Percentiles rank a stretch among this genome's conserved stretches.
These are phyloP conservation scores for Hemiprocne comata DNA, from an alignment of 2,113 vertebrate species.

Conservation along the genomic window DNA sequence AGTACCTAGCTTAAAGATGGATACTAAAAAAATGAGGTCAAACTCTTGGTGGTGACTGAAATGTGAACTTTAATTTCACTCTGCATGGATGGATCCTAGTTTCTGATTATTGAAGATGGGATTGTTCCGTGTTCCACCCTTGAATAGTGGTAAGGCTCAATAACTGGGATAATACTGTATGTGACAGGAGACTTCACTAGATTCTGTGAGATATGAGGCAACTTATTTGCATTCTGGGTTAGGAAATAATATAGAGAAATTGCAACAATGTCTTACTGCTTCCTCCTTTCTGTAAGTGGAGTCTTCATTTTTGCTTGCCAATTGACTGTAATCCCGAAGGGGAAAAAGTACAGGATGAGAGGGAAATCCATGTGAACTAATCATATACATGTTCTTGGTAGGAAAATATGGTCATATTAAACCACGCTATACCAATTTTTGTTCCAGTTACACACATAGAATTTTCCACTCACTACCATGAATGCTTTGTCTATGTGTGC, in stretches of 20 bases:
- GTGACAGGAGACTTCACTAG: background rate
- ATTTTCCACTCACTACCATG: conserved; percentile 27
- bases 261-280: background rate
- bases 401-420: conserved; percentile 7
- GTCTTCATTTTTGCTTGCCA: background rate
- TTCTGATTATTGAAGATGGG: background rate
- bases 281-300: background rate
- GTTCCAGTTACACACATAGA: conserved; percentile 22
- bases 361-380: conserved; percentile 4
- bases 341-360: background rate
- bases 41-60: background rate
- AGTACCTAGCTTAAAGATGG: background rate
- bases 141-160: background rate
- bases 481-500: background rate
- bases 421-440: background rate
- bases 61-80: background rate
- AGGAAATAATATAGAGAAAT: background rate
- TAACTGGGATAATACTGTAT: background rate
- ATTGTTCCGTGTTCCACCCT: background rate
- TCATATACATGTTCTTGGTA: background rate
- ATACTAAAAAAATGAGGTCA: background rate
- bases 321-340: background rate
- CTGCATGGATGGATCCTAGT: background rate
- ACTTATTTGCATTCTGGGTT: background rate
- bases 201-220: background rate